Evolutionary conservation across 2,888 invertebrate species (phyloP).

Genomic region (Hirtodrosophila alboralis): DNA sequence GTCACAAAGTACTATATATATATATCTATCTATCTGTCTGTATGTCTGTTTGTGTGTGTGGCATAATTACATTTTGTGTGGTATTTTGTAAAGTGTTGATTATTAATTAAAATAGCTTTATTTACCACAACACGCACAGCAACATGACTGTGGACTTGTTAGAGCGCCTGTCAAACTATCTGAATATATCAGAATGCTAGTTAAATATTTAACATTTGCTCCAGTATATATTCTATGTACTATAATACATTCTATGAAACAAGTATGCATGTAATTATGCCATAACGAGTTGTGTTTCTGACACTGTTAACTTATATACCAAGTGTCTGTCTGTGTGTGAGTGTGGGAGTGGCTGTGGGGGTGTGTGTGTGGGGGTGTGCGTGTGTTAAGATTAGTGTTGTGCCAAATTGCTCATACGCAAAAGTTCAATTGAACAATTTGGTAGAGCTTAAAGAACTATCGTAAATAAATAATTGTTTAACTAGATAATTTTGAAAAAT

Average conservation of each 20-base stretch:
- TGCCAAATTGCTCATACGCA: too few species aligned
- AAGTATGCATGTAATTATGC: conserved; percentile 54
- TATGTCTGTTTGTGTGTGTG: conserved; percentile 23
- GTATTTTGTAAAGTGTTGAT: conserved; percentile 75
- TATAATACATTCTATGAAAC: too few species aligned
- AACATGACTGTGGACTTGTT: conserved; percentile 24
- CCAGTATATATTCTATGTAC: conserved; percentile 11
- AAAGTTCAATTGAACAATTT: too few species aligned
- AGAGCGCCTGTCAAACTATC: conserved; percentile 26
- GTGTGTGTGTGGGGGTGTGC: conserved; percentile 6
- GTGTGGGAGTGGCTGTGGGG: conserved; percentile 14
- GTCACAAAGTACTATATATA: conserved; percentile 37
- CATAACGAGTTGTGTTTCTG: conserved; percentile 48
- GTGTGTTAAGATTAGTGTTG: conserved; percentile 4
- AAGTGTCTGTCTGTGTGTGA: background rate
- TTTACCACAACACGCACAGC: conserved; percentile 38
- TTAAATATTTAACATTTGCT: conserved; percentile 70
- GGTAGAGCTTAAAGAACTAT: too few species aligned
- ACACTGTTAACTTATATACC: too few species aligned
- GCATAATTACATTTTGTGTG: conserved; percentile 75
- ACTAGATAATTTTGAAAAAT: too few species aligned
- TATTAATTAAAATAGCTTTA: conserved; percentile 79
- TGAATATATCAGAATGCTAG: conserved; percentile 39
- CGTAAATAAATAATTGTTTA: too few species aligned
- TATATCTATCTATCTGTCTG: conserved; percentile 2